These are phyloP conservation scores for Brachyopa scutellaris DNA, from an alignment of 2,888 invertebrate genomes.

Conservation along the genomic window DNA sequence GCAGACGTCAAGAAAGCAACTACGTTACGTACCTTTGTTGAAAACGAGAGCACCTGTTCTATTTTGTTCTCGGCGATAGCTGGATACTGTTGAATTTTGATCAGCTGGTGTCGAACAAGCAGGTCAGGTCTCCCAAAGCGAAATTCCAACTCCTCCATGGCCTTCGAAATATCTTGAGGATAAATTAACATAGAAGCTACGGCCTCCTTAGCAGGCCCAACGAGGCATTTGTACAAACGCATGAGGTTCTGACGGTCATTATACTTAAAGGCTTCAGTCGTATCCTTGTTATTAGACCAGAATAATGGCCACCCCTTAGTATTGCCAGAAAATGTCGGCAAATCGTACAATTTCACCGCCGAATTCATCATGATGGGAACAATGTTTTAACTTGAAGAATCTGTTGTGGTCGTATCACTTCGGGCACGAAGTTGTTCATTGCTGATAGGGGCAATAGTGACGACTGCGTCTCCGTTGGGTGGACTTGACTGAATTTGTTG, in stretches of 20 bases:
- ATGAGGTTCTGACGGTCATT: constrained; percentile 38
- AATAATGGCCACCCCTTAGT: constrained; percentile 58
- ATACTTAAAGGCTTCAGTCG: constrained; percentile 37
- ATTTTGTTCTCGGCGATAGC: background rate
- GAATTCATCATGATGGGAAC: too few relatives aligned
- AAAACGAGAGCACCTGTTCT: constrained; percentile 5
- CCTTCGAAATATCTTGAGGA: constrained; percentile 34
- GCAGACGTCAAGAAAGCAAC: background rate
- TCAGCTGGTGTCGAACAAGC: constrained; percentile 19
- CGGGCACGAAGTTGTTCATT: too few relatives aligned
- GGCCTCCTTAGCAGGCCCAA: constrained; percentile 36
- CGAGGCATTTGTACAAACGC: constrained; percentile 31
- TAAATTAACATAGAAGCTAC: constrained; percentile 51
- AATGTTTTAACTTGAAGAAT: too few relatives aligned
- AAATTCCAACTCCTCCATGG: constrained; percentile 38
- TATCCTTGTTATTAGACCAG: constrained; percentile 30
- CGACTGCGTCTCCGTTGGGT: too few relatives aligned
- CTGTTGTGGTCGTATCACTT: too few relatives aligned
- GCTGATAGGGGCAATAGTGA: too few relatives aligned
- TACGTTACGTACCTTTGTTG: constrained; percentile 16
- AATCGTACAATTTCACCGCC: constrained; percentile 26
- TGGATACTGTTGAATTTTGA: constrained; percentile 40
- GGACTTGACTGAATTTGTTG: too few relatives aligned
- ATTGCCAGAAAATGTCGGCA: constrained; percentile 51
- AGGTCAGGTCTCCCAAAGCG: constrained; percentile 43